Base-by-base conservation (phyloP, 2,797 vertebrate genomes). In the Hafferia zeledoni region DNA sequence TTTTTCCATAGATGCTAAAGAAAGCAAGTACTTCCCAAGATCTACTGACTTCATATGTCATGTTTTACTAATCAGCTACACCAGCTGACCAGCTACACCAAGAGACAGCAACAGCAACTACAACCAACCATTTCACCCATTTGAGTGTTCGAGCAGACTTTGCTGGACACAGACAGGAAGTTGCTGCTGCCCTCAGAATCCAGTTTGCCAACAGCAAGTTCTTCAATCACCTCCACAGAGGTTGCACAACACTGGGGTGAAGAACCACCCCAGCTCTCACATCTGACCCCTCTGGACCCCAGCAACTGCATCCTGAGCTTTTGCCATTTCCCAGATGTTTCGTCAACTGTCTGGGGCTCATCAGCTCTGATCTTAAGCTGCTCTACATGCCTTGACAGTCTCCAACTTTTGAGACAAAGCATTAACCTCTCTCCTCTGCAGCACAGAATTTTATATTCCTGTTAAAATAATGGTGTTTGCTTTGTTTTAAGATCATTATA, bases 241-340 rank as follows among this genome's bases (percentile, higher is more conserved):
- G 2, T 41, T n/a, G 18, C 69, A 28, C 10, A 57, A 33, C 15
- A 56, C 18, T 10, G 22, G 41, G 11, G 44, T 5, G 1, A 89
- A 69, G 43, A 81, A 5, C 1, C 3, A 30, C 9, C 5, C 7
- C 37, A 63, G 16, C 17, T 69, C 46, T 72, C 46, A 20, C 0
- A 0, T 39, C 39, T 64, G 25, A 78, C 10, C 25, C 18, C 25
- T 47, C 28, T 20, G 67, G 56, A 69, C 13, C 28, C 8, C 31
- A 81, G n/a, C 50, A 79, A 20, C 7, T 2, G 1, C 27, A 57
- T 56, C 16, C 23, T 0, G 0, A 81, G 24, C 23, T 88, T 30
- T 9, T 78, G 37, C 13, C n/a, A n/a, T 57, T 61, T 76, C 25
- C 20, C 39, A 43, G 31, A 9, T 67, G 17, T 39, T 83, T 67